A percentile compares a stretch with the other conserved stretches of the same genome.
Conservation (phyloP, 2,888 invertebrate genomes). For the Itoplectis maculator region DNA sequence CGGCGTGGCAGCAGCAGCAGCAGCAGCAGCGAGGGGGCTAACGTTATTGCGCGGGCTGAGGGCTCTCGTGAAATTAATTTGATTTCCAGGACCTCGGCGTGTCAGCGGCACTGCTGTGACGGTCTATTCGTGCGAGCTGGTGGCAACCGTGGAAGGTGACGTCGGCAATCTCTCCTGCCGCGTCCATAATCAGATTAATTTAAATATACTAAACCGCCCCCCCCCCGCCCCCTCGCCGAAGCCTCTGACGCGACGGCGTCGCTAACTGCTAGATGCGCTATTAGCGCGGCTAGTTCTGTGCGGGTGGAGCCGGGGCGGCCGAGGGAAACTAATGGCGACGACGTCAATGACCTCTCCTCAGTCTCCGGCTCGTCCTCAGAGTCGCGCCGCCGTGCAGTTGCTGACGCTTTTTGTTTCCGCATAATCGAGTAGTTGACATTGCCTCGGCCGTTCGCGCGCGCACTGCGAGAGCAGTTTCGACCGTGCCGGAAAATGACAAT, state of each 20-base stretch:
- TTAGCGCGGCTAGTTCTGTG: conserved; percentile 18
- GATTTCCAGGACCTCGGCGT: conserved; percentile 20
- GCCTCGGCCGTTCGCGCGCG: neutral
- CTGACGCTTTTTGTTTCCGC: neutral
- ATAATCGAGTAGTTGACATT: conserved; percentile 1
- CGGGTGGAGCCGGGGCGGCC: neutral
- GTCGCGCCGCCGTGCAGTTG: neutral
- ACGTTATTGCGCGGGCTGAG: conserved; percentile 13
- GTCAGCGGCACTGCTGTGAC: conserved; percentile 18
- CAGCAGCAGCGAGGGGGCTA: neutral
- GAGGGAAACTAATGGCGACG: conserved; percentile 7
- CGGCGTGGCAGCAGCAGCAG: too few relatives aligned
- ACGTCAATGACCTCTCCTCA: conserved; percentile 15
- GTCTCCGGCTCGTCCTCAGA: neutral
- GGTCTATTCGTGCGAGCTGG: conserved; percentile 4
- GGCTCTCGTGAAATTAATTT: conserved; percentile 26
- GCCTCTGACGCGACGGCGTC: neutral
- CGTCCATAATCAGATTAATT: conserved; percentile 27
- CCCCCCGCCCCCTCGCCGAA: too few relatives aligned
- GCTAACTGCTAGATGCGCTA: conserved; percentile 5
- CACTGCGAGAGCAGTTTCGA: too few relatives aligned
- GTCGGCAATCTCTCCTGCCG: conserved; percentile 29
- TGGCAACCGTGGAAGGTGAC: conserved; percentile 1
- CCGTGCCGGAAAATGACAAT: neutral
- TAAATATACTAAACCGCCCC: conserved; percentile 18